These are phyloP conservation scores for Pollicipes pollicipes DNA, from an alignment of 1,140 invertebrate species.

Conservation along the genomic window DNA sequence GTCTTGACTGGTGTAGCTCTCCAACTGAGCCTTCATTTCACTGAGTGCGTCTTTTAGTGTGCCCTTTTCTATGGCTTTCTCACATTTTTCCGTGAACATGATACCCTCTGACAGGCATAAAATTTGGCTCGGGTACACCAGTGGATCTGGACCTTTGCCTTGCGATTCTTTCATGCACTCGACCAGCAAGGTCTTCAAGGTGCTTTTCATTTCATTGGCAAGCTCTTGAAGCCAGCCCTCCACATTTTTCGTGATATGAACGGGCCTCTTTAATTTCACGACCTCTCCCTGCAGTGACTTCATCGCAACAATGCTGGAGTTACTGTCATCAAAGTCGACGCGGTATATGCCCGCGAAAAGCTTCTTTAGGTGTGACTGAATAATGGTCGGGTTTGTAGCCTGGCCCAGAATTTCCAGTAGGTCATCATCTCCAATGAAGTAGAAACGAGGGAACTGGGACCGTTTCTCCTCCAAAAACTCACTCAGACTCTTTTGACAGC, in stretches of 20 bases:
- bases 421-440: slow-evolving; percentile 93
- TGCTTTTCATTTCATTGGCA: slow-evolving; percentile 60
- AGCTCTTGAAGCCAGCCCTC: slow-evolving; percentile 71
- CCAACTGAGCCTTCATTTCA: slow-evolving; percentile 37
- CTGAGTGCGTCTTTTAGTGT: slow-evolving; percentile 36
- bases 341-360: slow-evolving; percentile 75
- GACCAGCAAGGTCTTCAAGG: slow-evolving; percentile 42
- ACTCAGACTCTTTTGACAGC: slow-evolving; percentile 86
- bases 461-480: slow-evolving; percentile 93
- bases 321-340: slow-evolving; percentile 45
- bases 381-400: slow-evolving; percentile 58
- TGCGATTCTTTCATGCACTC: slow-evolving; percentile 45
- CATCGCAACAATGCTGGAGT: slow-evolving; percentile 48
- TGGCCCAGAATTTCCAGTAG: slow-evolving; percentile 81
- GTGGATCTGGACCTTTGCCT: slow-evolving; percentile 40
- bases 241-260: slow-evolving; percentile 59
- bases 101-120: slow-evolving; percentile 44
- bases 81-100: slow-evolving; percentile 58
- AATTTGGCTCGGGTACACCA: slow-evolving; percentile 70
- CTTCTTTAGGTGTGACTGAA: slow-evolving; percentile 80
- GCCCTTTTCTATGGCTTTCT: slow-evolving; percentile 52
- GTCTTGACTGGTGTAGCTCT: slow-evolving; percentile 41
- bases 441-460: slow-evolving; percentile 79
- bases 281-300: slow-evolving; percentile 66
- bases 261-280: slow-evolving; percentile 49